Evolutionary conservation across 2,113 vertebrate genomes (phyloP), one percentile per base, ranked within the genome.

Genomic region (western clawed frog (Xenopus tropicalis)): DNA sequence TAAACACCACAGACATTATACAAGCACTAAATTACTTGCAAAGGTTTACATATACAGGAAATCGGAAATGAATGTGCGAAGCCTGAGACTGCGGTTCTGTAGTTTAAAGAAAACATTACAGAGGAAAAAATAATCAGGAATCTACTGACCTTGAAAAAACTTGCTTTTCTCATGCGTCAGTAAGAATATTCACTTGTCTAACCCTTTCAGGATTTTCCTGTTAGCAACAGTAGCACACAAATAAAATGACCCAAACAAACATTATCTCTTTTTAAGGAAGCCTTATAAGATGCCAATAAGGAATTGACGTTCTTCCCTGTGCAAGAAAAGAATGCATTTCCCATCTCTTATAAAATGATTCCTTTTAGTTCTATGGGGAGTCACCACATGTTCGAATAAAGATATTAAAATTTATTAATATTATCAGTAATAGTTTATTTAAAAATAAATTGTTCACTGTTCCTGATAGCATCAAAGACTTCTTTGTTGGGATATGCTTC

Each of bases 191-290:
- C 62, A 78, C 65, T 78, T 54, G 56, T 62, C 80, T 81, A 66
- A 76, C 66, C 20, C 75, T 76, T 70, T 63, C 80, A 84, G 79
- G 70, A 83, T 80, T 74, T 83, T 82, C 85, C 83, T 83, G 81
- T 86, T 86, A 83, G 83, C 79, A 86, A 87, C 83, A 77, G 80
- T 80, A 72, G 80, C 80, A 82, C 51, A 86, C 82, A 85, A 89
- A 85, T 87, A 87, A 81, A 79, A 77, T 78, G 82, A 83, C 81
- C 77, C 80, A 84, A 86, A 91, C 85, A 91, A 87, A 86, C 84
- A 64, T 92, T 92, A 91, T 92, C 90, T 86, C 83, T 48, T 79
- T 80, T 74, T 79, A 54, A 83, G 86, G 90, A 93, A 90, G 86
- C 84, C 82, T n/a, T 80, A 84, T 37, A 37, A 37, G 29, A 37